Evolutionary conservation across 1,140 invertebrate genomes (phyloP).

Genomic region (Platorchestia sp.): DNA sequence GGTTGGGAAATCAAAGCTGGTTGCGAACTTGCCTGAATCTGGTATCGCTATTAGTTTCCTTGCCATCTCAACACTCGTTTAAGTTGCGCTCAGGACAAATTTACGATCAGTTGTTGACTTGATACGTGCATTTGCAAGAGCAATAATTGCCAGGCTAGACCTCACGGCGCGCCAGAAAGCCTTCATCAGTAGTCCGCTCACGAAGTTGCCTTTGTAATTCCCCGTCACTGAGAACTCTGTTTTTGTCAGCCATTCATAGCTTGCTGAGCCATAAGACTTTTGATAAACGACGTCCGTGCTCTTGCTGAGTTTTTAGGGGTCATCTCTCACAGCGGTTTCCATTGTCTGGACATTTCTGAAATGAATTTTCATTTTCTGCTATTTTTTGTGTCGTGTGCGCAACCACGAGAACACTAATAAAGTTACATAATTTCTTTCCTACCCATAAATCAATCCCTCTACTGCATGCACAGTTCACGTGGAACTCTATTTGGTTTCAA

Average conservation of each 20-base stretch:
- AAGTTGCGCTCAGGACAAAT: neutral
- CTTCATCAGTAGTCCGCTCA: neutral
- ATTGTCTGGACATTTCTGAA: neutral
- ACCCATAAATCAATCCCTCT: neutral
- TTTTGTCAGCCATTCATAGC: neutral
- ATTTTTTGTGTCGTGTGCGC: neutral
- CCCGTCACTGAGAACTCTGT: neutral
- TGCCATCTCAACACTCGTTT: neutral
- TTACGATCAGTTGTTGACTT: neutral
- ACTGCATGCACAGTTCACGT: neutral
- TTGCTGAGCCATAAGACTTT: neutral
- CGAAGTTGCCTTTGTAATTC: neutral
- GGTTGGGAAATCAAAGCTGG: too few relatives aligned
- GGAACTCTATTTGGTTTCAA: neutral
- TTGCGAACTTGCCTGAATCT: neutral
- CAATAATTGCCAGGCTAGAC: neutral
- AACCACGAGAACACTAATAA: neutral
- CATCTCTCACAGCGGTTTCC: neutral
- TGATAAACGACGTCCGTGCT: neutral
- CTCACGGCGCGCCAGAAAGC: neutral
- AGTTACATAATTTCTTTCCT: neutral
- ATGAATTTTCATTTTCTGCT: neutral
- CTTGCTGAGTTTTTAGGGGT: neutral
- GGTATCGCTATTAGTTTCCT: neutral
- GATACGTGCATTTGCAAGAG: neutral